Conservation (phyloP, 2,113 vertebrate species). For the human region DNA sequence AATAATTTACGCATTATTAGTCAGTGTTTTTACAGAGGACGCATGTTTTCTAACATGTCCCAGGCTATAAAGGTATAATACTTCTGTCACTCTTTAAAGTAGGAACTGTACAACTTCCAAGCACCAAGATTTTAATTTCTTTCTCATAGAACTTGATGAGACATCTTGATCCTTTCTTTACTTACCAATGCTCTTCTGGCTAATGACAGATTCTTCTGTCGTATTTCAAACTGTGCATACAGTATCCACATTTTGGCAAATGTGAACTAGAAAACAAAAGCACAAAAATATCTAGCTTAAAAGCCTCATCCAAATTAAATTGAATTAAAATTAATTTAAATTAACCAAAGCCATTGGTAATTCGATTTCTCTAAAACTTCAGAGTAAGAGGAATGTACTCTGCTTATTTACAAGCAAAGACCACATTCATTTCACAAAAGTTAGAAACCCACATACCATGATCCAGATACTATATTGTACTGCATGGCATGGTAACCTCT, state of each 20-base stretch:
- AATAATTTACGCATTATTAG: neutral
- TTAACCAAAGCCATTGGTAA: neutral
- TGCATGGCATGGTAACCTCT: neutral
- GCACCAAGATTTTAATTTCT: conserved; percentile 27
- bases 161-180: conserved; percentile 39
- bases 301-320: neutral
- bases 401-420: neutral
- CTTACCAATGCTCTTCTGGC: conserved; percentile 95
- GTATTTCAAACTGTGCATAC: conserved; percentile 95
- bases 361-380: neutral
- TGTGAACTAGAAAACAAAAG: conserved; percentile 90
- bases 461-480: neutral
- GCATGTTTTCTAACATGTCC: neutral
- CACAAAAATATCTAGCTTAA: neutral
- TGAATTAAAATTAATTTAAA: neutral
- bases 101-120: neutral
- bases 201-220: conserved; percentile 95
- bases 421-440: neutral
- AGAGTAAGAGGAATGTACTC: neutral
- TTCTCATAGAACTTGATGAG: conserved; percentile 53
- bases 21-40: neutral
- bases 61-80: neutral
- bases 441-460: neutral
- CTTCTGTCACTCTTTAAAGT: neutral
- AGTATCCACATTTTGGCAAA: conserved; percentile 99